Base-by-base conservation (phyloP, 2,797 vertebrate species). In the Oreonectes daqikongensis region DNA sequence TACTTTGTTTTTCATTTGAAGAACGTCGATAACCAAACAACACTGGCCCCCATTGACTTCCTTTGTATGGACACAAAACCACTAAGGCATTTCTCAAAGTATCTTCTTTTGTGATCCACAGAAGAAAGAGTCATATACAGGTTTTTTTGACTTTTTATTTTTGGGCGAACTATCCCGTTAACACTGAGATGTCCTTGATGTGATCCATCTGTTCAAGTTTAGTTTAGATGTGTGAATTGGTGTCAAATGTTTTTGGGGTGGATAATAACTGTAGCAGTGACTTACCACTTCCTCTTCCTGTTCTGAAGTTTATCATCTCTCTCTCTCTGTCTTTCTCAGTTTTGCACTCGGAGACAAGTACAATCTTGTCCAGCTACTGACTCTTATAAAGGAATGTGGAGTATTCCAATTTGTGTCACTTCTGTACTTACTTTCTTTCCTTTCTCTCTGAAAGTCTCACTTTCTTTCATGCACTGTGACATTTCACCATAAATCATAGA, bases 281-380 rank as follows among this genome's bases (percentile, higher is more conserved):
- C 78, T 70, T 88, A 84, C 87, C 89, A 89, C 89, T 93, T 93
- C 91, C 90, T 91, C 88, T 90, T 89, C 90, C 88, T 88, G 89
- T 85, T 84, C 30, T 57, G 48, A 70, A 18, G 63, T 26, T 7
- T 0, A 55, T 53, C 8, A 3, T 20, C 28, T 77, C 17, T 42
- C 28, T 69, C 65, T n/a, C 50, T 46, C 38, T 3, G 32, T 66
- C 22, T 9, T 22, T 40, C 24, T 77, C 20, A n/a, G 61, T 66
- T 57, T 52, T 40, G 46, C 20, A 44, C 46, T 30, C 11, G 12
- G 5, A 57, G 64, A 68, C 83, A 84, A 72, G 83, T 79, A 68
- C 57, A 72, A 48, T 67, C 83, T 80, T 82, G 83, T 69, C 69
- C 35, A 18, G 52, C 42, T 75, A 69, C 44, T 32, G 50, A 77